These are phyloP conservation scores for Drosophila hawaiiensis DNA, from an alignment of 2,888 invertebrate species.

Conservation along the genomic window DNA sequence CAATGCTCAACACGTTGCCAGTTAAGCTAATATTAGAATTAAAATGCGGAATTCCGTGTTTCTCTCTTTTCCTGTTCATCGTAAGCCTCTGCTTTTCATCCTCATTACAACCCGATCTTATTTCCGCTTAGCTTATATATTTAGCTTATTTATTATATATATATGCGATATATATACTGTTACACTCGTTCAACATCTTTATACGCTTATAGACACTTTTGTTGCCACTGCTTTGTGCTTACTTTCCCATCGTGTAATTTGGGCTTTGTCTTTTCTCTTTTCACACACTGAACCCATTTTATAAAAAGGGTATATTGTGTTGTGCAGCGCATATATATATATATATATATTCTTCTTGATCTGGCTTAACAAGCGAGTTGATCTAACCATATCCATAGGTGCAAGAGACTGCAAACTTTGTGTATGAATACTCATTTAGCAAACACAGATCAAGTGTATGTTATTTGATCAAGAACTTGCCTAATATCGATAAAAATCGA, in stretches of 20 bases:
- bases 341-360: neutral
- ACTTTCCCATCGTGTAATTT: slow-evolving; percentile 43
- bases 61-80: neutral
- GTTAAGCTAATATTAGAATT: slow-evolving; percentile 34
- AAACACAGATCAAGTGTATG: neutral
- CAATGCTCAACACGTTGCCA: slow-evolving; percentile 23
- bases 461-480: neutral
- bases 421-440: neutral
- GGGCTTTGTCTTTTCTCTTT: neutral
- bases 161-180: neutral
- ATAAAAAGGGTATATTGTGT: neutral
- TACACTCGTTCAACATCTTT: neutral
- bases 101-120: neutral
- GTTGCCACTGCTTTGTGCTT: slow-evolving; percentile 11
- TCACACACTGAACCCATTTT: neutral
- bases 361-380: neutral
- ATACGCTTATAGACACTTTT: neutral
- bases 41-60: slow-evolving; percentile 40
- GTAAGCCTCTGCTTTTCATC: slow-evolving; percentile 2
- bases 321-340: neutral
- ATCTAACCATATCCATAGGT: neutral
- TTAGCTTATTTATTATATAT: neutral
- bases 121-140: slow-evolving; percentile 24
- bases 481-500: neutral
- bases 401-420: no score